A percentile compares a stretch with the other conserved stretches of the same genome.
These are phyloP conservation scores for Acanthosoma haemorrhoidale DNA, from an alignment of 2,888 invertebrate species.

Conservation along the genomic window DNA sequence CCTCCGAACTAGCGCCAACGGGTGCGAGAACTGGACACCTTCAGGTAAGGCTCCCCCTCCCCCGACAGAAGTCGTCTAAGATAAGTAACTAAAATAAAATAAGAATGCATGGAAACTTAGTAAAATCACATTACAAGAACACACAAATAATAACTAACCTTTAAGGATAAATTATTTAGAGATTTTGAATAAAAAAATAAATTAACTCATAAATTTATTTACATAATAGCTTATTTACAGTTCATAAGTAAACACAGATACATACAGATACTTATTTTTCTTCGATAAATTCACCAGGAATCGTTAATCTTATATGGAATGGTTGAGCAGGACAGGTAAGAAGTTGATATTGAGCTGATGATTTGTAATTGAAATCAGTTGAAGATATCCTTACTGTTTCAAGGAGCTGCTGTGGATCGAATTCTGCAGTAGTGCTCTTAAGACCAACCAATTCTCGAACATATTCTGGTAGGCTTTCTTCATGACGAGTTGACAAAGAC, in stretches of 20 bases:
- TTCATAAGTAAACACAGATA: not conserved
- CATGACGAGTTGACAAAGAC: not conserved
- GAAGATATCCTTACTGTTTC: constrained; percentile 61
- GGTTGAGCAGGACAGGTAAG: constrained; percentile 76
- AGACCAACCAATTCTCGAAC: constrained; percentile 28
- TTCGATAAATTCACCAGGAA: constrained; percentile 71
- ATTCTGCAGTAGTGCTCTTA: constrained; percentile 46
- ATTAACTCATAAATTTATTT: not conserved
- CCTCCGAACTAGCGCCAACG: too few species aligned
- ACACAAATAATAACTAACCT: too few species aligned
- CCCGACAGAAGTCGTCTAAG: too few species aligned
- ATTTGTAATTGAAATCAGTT: constrained; percentile 55
- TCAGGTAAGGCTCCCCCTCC: too few species aligned
- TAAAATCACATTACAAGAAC: too few species aligned
- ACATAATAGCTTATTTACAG: not conserved
- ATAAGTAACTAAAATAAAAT: too few species aligned
- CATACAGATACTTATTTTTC: constrained; percentile 30
- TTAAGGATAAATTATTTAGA: too few species aligned
- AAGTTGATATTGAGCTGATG: constrained; percentile 59
- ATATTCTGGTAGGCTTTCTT: constrained; percentile 29
- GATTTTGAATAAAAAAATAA: not conserved
- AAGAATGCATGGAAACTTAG: too few species aligned
- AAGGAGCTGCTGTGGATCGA: constrained; percentile 66
- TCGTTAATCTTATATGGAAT: constrained; percentile 69
- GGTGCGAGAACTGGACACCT: too few species aligned